Conservation (phyloP, 2,797 vertebrate genomes). For the Potorous gilbertii region DNA sequence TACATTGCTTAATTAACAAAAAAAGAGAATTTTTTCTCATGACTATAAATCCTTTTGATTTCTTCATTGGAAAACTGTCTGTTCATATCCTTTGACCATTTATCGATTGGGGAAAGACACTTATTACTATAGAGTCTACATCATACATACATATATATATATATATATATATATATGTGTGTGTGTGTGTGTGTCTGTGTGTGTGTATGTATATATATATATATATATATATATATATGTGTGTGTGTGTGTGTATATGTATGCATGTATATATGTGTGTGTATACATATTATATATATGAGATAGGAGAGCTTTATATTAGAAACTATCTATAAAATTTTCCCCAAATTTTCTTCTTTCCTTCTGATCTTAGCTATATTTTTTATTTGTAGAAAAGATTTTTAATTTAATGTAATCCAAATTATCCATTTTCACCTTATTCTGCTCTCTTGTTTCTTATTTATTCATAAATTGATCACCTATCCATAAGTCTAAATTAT, state of each 20-base stretch:
- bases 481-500: not conserved
- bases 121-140: not conserved
- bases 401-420: not conserved
- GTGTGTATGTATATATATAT: not conserved
- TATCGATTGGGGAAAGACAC: not conserved
- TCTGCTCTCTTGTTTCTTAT: not conserved
- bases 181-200: no score
- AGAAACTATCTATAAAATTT: not conserved
- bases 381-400: not conserved
- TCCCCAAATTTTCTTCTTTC: not conserved
- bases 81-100: not conserved
- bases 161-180: no score
- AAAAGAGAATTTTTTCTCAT: no score
- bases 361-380: not conserved
- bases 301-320: not conserved
- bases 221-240: no score
- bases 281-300: not conserved
- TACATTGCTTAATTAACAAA: not conserved
- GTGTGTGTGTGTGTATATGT: no score
- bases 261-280: no score
- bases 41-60: not conserved
- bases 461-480: not conserved
- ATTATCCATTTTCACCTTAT: not conserved
- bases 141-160: no score
- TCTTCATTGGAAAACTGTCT: not conserved